These are phyloP conservation scores for Umimayanthus chanpuru DNA, from an alignment of 92 coral and sea anemone genomes.

Conservation along the genomic window DNA sequence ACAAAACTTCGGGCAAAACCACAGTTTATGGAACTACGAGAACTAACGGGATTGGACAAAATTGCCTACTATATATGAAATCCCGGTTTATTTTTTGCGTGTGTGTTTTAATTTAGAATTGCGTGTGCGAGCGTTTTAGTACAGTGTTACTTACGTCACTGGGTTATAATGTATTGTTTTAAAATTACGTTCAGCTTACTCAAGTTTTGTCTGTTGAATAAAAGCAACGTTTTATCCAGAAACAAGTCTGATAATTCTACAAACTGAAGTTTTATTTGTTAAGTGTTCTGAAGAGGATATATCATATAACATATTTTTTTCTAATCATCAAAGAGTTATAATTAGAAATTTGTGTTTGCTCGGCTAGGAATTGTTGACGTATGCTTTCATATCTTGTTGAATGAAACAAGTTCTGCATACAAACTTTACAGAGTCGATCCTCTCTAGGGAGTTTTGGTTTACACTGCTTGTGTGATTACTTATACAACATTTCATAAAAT, in stretches of 20 bases:
- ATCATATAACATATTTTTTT: background rate
- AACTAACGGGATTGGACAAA: slow-evolving; percentile 24
- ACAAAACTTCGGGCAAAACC: slow-evolving; percentile 38
- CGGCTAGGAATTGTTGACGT: background rate
- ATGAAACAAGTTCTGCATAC: background rate
- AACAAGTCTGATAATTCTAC: background rate
- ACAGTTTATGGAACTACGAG: slow-evolving; percentile 41
- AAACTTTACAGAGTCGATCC: no score
- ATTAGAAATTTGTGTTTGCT: slow-evolving; percentile 3
- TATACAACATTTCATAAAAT: no score
- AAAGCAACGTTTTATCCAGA: no score
- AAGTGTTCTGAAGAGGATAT: background rate
- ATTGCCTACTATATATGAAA: slow-evolving; percentile 24
- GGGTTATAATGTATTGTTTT: no score
- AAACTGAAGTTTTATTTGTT: background rate
- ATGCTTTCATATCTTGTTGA: background rate
- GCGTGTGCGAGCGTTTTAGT: no score
- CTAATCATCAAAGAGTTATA: background rate
- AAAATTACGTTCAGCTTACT: no score
- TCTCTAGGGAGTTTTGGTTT: no score
- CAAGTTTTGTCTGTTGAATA: no score
- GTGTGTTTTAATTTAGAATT: background rate
- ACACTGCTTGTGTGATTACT: no score
- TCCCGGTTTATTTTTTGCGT: background rate
- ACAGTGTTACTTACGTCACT: no score